A percentile compares a stretch with the other conserved stretches of the same genome.
Conservation (phyloP, 2,888 invertebrate species). For the Melanotus villosus region DNA sequence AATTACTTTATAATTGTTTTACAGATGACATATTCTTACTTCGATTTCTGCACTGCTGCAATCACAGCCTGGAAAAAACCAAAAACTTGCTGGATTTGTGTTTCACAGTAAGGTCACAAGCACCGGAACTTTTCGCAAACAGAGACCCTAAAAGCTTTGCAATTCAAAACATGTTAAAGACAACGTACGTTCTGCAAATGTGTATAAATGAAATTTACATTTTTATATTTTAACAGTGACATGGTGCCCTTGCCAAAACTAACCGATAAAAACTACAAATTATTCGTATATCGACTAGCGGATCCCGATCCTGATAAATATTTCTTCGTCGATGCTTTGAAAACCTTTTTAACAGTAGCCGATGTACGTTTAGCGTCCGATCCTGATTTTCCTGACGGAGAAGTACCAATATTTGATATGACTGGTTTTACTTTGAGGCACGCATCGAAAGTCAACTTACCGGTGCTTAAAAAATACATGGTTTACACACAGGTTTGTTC, state of each 20-base stretch:
- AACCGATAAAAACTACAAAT: slow-evolving; percentile 77
- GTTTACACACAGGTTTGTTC: slow-evolving; percentile 81
- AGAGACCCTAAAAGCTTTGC: slow-evolving; percentile 72
- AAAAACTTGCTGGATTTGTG: slow-evolving; percentile 68
- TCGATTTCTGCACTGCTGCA: slow-evolving; percentile 73
- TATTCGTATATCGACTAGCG: slow-evolving; percentile 77
- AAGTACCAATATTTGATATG: slow-evolving; percentile 81
- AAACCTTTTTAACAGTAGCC: slow-evolving; percentile 81
- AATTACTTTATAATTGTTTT: too few species aligned
- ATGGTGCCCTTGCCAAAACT: slow-evolving; percentile 77
- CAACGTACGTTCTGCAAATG: slow-evolving; percentile 64
- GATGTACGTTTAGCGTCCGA: slow-evolving; percentile 76
- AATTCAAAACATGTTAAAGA: slow-evolving; percentile 71
- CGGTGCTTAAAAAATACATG: slow-evolving; percentile 79
- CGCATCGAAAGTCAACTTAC: slow-evolving; percentile 75
- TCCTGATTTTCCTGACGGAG: slow-evolving; percentile 75
- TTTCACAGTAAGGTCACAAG: slow-evolving; percentile 73
- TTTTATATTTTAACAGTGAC: too few species aligned
- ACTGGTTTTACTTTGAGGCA: slow-evolving; percentile 76
- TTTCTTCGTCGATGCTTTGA: slow-evolving; percentile 76
- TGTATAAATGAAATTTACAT: slow-evolving; percentile 11
- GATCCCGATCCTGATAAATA: slow-evolving; percentile 77
- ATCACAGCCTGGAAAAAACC: slow-evolving; percentile 72
- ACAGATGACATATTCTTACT: slow-evolving; percentile 73
- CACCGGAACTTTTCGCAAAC: slow-evolving; percentile 75